Evolutionary conservation across 1,140 invertebrate genomes (phyloP).

Genomic region (Cyphomyrmex costatus): DNA sequence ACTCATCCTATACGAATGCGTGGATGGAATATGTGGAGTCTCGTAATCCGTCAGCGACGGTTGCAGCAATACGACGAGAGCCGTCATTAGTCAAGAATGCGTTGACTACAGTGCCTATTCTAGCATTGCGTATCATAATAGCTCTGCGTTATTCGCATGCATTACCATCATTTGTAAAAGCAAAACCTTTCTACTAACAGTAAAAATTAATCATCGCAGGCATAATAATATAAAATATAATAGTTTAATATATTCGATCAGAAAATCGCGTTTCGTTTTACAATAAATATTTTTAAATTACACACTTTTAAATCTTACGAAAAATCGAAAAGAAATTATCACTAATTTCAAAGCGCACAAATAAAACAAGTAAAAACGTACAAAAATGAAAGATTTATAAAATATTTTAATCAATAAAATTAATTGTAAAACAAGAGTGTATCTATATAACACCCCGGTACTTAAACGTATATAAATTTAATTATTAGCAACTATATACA

Average conservation of each 20-base stretch:
- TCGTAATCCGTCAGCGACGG: slow-evolving; percentile 48
- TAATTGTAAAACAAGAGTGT: background rate
- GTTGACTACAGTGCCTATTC: slow-evolving; percentile 33
- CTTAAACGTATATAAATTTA: background rate
- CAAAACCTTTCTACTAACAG: background rate
- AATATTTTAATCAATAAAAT: background rate
- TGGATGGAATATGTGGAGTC: slow-evolving; percentile 18
- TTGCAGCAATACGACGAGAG: slow-evolving; percentile 30
- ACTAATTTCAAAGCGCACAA: background rate
- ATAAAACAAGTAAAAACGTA: background rate
- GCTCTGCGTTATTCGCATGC: slow-evolving; percentile 29
- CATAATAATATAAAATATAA: background rate
- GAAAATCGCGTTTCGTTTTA: background rate
- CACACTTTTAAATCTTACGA: background rate
- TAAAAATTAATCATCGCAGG: background rate
- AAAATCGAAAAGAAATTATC: background rate
- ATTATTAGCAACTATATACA: background rate
- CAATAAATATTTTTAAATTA: background rate
- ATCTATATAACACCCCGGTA: too few species aligned
- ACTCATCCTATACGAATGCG: slow-evolving; percentile 39
- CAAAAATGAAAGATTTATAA: background rate
- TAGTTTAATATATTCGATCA: background rate
- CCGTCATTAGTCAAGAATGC: slow-evolving; percentile 57
- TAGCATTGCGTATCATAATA: slow-evolving; percentile 37
- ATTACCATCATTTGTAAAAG: background rate